These are phyloP conservation scores for Atherinosoma microstoma DNA, from an alignment of 2,797 vertebrate genomes.

Conservation along the genomic window DNA sequence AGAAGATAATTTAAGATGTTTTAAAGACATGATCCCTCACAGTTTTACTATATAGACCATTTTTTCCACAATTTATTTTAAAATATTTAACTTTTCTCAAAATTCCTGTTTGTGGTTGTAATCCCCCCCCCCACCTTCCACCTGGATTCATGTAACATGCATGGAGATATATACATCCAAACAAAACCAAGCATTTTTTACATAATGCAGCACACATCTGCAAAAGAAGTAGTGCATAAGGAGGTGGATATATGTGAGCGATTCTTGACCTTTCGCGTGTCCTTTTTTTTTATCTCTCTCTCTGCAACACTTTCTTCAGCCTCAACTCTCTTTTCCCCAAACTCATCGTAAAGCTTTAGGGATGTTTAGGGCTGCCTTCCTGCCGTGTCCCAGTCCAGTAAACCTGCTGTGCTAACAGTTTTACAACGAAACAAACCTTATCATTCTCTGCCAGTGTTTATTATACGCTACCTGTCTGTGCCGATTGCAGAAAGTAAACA, in stretches of 20 bases:
- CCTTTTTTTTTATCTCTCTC: constrained; percentile 10
- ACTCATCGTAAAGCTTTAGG: constrained; percentile 44
- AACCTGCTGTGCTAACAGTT: constrained; percentile 56
- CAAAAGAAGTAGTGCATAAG: background rate
- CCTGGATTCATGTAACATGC: too few species aligned
- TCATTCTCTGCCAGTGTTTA: constrained; percentile 52
- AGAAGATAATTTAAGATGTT: background rate
- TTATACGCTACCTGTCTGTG: constrained; percentile 36
- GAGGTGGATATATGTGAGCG: constrained; percentile 16
- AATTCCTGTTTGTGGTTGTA: too few species aligned
- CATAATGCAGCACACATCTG: background rate
- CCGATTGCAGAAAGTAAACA: constrained; percentile 37
- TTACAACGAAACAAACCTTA: constrained; percentile 53
- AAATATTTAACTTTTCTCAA: too few species aligned
- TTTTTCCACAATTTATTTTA: too few species aligned
- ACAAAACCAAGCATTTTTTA: background rate
- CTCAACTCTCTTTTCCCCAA: constrained; percentile 1
- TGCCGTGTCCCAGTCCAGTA: constrained; percentile 23
- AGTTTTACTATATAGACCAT: too few species aligned
- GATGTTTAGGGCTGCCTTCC: constrained; percentile 33
- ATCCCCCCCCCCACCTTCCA: too few species aligned
- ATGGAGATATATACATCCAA: background rate
- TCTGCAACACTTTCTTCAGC: background rate
- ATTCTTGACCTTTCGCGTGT: background rate
- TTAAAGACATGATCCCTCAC: too few species aligned